Base-by-base conservation (phyloP, 2,888 invertebrate genomes). In the Drosophila melanosoma region DNA sequence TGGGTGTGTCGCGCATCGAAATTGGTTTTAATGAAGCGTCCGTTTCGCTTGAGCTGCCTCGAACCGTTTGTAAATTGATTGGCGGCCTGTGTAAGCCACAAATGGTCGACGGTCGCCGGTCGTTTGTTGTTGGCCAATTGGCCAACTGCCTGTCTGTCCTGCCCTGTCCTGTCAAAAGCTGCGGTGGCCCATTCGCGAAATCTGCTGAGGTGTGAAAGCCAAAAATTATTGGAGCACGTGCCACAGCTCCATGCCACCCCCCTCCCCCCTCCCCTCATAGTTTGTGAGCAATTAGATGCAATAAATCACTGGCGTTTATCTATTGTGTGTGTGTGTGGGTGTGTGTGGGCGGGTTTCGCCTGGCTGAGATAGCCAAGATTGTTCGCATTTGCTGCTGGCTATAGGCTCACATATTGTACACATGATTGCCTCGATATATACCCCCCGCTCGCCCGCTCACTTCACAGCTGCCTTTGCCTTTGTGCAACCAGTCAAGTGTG, bases 181-280 rank as follows among this genome's bases (percentile, higher is more conserved):
- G 29, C 40, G 53, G 53, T 38, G 71, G 79, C 56, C 60, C 72
- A 62, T 68, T 51, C 72, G 68, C 78, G 77, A 80, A 71, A 81
- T 76, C 69, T 79, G 79, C 79, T 79, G 79, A 79, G 79, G 79
- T 79, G 79, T 79, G 77, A 79, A 80, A 79, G 75, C 81, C 83
- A 89, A 84, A 87, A 89, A 87, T 89, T 87, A 84, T 84, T 84
- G 87, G 87, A 79, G 84, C 84, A 84, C 84, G 84, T 89, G 79
- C 89, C 79, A 36, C 70, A 72, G 65, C 65, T 48, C 59, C 61
- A 53, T 65, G 70, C 8, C 59, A 40, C 10, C 38, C 17, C 49
- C 17, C 32, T 1, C 17, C 29, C 17, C 49, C 15, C 29, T 12
- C 35, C 15, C 11, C 7, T 2, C 35, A 56, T 49, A 69, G 67